Base-by-base conservation (phyloP, 1,140 invertebrate genomes). In the Drosophila watanabei region DNA sequence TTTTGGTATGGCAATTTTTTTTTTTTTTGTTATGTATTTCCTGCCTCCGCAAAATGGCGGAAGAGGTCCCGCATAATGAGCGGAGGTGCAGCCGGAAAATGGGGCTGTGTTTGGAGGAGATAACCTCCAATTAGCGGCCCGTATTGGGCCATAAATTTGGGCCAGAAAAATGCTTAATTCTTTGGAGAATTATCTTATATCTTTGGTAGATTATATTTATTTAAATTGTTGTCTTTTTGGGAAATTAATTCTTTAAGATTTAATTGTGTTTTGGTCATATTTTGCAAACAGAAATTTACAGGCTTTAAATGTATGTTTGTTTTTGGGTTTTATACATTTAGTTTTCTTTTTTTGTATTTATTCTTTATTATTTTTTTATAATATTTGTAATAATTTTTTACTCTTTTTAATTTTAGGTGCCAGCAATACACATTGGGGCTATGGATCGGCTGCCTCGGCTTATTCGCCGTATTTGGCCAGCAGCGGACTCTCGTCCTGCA, bases 361-460 rank as follows among this genome's bases (percentile, higher is more conserved):
- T 8, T 41, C 24, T 41, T 5, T 5, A 56, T 1, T 52, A 41
- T 11, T 58, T 69, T 59, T 16, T n/a, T 56, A 76, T 45, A 24
- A 24, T 43, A 64, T 35, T 66, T 75, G 54, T 96, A 96, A 93
- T 96, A 97, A 95, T 95, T 96, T 52, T 96, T 97, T 2, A 0
- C 1, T 93, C 97, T 97, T 87, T 96, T 45, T 11, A 8, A 14
- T 33, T 0, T 92, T 97, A 92, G 96, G 96, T 84, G 96, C 96
- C 71, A 95, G 96, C 69, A 97, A 97, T 91, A 96, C 96, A 5
- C 96, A 96, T 79, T 97, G 97, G 97, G 96, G 97, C 43, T 97
- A 97, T 87, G 95, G 96, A 6, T 95, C 96, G n/a, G 96, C 96
- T 11, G 96, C 96, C n/a, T 96, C 96, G 18, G 96, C 96, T 5